Evolutionary conservation across 2,888 invertebrate species (phyloP).

Genomic region (Drosophila multiciliata): DNA sequence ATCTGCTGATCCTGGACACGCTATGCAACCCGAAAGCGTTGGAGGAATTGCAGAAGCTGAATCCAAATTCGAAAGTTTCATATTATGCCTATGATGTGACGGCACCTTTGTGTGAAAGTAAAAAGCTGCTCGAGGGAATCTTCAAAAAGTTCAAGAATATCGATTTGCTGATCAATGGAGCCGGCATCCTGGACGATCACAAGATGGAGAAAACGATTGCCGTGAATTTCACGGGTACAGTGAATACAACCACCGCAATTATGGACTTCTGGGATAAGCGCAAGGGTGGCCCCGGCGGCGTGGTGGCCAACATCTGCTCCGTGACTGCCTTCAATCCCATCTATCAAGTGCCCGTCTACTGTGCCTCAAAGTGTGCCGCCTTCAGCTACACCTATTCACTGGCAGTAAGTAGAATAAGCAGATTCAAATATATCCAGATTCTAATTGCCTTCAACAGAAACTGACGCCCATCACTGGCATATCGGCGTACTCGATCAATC

Average conservation of each 20-base stretch:
- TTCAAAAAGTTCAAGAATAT: conserved; percentile 58
- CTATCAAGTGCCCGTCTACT: conserved; percentile 80
- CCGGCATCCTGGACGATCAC: conserved; percentile 71
- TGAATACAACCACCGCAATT: conserved; percentile 77
- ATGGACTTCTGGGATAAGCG: conserved; percentile 84
- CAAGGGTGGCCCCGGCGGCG: conserved; percentile 83
- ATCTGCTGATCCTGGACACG: conserved; percentile 73
- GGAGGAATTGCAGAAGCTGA: conserved; percentile 5
- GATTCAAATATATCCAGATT: not conserved
- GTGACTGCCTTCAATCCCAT: conserved; percentile 77
- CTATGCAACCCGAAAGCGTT: conserved; percentile 55
- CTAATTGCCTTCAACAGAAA: conserved; percentile 34
- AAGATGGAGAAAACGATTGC: conserved; percentile 69
- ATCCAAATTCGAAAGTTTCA: conserved; percentile 55
- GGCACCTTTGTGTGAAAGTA: conserved; percentile 59
- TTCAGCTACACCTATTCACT: conserved; percentile 83
- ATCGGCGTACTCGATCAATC: conserved; percentile 67
- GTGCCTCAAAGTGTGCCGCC: conserved; percentile 84
- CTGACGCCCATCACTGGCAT: conserved; percentile 68
- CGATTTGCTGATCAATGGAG: conserved; percentile 76
- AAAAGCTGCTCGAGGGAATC: conserved; percentile 63
- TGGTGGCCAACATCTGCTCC: conserved; percentile 83
- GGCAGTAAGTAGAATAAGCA: conserved; percentile 65
- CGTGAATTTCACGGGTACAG: conserved; percentile 71
- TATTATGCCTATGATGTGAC: conserved; percentile 72